phyloP scores from a whole-genome alignment of 2,888 invertebrate species.

The Pemphredon lugubris region DNA sequence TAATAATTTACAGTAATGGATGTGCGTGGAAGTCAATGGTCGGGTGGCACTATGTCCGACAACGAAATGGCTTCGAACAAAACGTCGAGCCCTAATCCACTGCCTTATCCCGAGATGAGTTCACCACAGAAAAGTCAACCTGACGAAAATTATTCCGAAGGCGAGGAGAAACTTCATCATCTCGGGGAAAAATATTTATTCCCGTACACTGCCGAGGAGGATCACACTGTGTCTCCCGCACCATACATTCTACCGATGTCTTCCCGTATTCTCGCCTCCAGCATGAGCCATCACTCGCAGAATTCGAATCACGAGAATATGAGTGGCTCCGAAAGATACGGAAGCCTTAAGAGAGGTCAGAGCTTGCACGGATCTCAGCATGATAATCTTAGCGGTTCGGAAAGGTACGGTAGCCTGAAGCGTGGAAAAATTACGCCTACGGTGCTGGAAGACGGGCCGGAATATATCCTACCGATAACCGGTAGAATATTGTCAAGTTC shows the following conservation, averaged over 20 bases:
- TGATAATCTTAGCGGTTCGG: slow-evolving; percentile 75
- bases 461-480: slow-evolving; percentile 78
- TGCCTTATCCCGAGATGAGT: slow-evolving; percentile 89
- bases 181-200: slow-evolving; percentile 91
- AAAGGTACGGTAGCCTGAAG: slow-evolving; percentile 78
- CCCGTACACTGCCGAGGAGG: slow-evolving; percentile 88
- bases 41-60: slow-evolving; percentile 90
- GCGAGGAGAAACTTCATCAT: slow-evolving; percentile 83
- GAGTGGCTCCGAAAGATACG: slow-evolving; percentile 76
- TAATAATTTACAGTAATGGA: slow-evolving; percentile 70
- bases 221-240: slow-evolving; percentile 77
- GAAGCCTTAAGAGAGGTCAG: slow-evolving; percentile 76
- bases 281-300: slow-evolving; percentile 79
- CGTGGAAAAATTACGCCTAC: slow-evolving; percentile 76
- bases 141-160: slow-evolving; percentile 78
- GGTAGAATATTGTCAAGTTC: slow-evolving; percentile 77
- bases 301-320: slow-evolving; percentile 77
- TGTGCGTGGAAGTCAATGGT: slow-evolving; percentile 85
- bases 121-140: slow-evolving; percentile 75
- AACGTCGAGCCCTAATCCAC: slow-evolving; percentile 86
- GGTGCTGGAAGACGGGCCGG: slow-evolving; percentile 75
- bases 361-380: slow-evolving; percentile 78
- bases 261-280: slow-evolving; percentile 77
- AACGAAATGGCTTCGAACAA: slow-evolving; percentile 86
- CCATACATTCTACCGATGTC: slow-evolving; percentile 79